These are phyloP conservation scores for Cyprinella venusta DNA, from an alignment of 2,797 vertebrate genomes.

Conservation along the genomic window DNA sequence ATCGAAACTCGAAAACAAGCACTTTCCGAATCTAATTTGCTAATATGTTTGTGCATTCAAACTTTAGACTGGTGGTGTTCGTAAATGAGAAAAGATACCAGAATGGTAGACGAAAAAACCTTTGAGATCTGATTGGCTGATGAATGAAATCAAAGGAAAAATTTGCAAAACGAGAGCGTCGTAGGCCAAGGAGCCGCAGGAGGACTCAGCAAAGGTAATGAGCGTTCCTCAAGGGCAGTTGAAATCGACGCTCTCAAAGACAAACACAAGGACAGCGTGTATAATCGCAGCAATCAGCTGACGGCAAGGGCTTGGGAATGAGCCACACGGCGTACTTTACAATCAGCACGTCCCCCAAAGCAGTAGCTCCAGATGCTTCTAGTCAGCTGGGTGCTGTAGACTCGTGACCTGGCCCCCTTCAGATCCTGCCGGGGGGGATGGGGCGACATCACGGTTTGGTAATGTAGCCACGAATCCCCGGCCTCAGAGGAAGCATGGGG, in stretches of 20 bases:
- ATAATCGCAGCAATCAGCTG: conserved; percentile 54
- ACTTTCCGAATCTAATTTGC: background rate
- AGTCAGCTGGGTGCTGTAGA: conserved; percentile 27
- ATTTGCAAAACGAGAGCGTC: background rate
- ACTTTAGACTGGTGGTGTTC: background rate
- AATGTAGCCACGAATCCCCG: conserved; percentile 53
- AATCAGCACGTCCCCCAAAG: conserved; percentile 38
- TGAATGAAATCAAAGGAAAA: conserved; percentile 15
- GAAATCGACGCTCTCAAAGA: conserved; percentile 25
- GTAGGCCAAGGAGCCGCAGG: background rate
- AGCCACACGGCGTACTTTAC: conserved; percentile 7
- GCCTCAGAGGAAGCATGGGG: conserved; percentile 50
- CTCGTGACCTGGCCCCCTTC: conserved; percentile 38
- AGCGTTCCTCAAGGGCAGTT: conserved; percentile 22
- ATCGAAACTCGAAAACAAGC: background rate
- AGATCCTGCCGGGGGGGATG: conserved; percentile 33
- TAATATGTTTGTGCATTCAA: background rate
- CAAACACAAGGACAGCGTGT: conserved; percentile 37
- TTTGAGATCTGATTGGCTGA: conserved; percentile 14
- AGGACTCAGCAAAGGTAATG: background rate
- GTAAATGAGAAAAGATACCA: background rate
- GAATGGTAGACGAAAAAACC: conserved; percentile 1
- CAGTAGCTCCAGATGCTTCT: conserved; percentile 28
- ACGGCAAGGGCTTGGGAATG: conserved; percentile 26
- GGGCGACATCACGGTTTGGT: conserved; percentile 36